Evolutionary conservation across 30 jellyfish, hydroid and myxozoan genomes (phyloP), one percentile per base, ranked within the genome.

Genomic region (Hydractinia echinata): DNA sequence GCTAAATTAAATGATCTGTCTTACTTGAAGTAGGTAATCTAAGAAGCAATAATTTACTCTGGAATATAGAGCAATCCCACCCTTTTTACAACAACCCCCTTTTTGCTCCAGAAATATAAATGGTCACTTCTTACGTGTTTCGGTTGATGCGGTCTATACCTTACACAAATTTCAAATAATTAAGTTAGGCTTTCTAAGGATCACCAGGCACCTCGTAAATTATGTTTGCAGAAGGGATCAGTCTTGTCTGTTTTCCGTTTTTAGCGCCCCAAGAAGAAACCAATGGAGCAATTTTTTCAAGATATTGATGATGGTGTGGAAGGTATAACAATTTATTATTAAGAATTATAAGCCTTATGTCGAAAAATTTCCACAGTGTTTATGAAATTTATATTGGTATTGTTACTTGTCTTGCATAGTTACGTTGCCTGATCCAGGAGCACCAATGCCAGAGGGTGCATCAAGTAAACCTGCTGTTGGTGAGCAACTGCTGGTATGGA

Each of bases 391-490:
- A 60, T 60, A 60, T 60, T 18, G 20, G 70, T 15, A 18, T 60
- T 30, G 44, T 30, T 30, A 9, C 19, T 85, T 6, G 1, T 67
- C 55, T 55, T 68, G 7, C 48, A 8, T 62, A 93, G 99, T 73
- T 30, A 93, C 96, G 60, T 83, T 82, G 61, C 94, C 95, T 16
- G 99, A 93, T 60, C 99, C 99, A 50, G 81, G 87, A 53, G 99
- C 99, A 18, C 99, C 99, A n/a, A 72, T 67, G 21, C 99, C 99
- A 1, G 99, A 93, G 69, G 99, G 99, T 19, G 96, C 99, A 0
- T 79, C 82, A 14, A 93, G 99, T 81, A 93, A 87, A 83, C 96
- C 96, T 4, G 95, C 96, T 11, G 77, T 81, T 7, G 99, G 99
- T 51, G 99, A 93, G 70, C 84, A 72, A 66, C 77, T 85, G 51